Evolutionary conservation across 2,113 vertebrate genomes (phyloP).

Genomic region (Anoura caudifer): DNA sequence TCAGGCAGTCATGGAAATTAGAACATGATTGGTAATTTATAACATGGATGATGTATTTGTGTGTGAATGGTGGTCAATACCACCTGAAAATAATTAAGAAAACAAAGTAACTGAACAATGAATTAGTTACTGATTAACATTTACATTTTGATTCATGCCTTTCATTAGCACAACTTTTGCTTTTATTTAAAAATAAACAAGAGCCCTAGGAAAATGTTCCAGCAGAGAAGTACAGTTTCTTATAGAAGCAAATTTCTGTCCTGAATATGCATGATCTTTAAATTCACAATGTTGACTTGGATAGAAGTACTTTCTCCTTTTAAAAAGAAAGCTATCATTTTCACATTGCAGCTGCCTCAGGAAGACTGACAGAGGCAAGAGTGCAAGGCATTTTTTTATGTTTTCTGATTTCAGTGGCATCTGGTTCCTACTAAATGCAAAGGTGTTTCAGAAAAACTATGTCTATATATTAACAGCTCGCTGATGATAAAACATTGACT

Average conservation of each 20-base stretch:
- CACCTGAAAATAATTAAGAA: neutral
- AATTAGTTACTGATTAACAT: neutral
- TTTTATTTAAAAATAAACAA: neutral
- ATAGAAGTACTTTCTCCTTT: neutral
- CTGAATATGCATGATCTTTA: neutral
- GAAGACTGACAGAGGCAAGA: neutral
- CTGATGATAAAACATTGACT: neutral
- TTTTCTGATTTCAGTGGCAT: neutral
- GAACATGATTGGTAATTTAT: no score
- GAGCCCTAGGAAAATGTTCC: neutral
- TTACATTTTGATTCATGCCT: neutral
- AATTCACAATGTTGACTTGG: neutral
- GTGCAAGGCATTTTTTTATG: neutral
- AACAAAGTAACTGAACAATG: neutral
- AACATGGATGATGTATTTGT: neutral
- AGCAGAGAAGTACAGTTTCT: neutral
- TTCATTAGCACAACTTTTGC: neutral
- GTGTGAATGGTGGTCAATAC: neutral
- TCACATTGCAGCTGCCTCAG: neutral
- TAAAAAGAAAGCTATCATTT: neutral
- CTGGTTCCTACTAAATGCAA: neutral
- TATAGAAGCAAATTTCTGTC: neutral
- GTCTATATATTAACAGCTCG: neutral
- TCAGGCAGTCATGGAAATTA: no score
- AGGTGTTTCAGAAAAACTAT: neutral